Evolutionary conservation across 2,113 vertebrate genomes (phyloP).

Genomic region (Mionectes macconnelli): DNA sequence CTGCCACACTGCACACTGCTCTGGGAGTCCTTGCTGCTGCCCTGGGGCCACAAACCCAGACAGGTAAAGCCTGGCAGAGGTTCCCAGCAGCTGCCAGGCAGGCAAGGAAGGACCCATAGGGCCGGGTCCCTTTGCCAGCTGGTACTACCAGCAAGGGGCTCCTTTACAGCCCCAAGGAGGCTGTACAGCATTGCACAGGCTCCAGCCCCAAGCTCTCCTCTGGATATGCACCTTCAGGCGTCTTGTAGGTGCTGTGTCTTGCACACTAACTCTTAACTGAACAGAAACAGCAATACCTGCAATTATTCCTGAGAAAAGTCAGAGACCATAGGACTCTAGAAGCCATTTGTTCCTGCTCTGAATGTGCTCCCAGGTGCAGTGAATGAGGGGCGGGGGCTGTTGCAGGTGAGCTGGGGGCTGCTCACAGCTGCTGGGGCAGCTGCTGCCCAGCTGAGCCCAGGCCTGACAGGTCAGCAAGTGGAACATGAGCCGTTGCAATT

Average conservation of each 20-base stretch:
- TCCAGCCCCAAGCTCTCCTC: not conserved
- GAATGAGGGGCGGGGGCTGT: not conserved
- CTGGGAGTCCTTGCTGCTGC: rapidly evolving
- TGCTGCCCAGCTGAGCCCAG: not conserved
- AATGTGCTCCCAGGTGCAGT: not conserved
- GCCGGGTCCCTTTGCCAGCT: not conserved
- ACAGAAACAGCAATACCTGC: not conserved
- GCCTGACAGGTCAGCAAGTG: rapidly evolving
- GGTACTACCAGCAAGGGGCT: not conserved
- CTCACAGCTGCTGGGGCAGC: not conserved
- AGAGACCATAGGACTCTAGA: not conserved
- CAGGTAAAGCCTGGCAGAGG: rapidly evolving
- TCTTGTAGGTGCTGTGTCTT: not conserved
- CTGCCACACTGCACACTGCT: rapidly evolving
- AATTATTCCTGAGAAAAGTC: not conserved
- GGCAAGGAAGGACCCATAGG: rapidly evolving
- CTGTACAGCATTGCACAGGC: rapidly evolving
- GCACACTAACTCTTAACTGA: not conserved
- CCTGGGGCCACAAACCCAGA: rapidly evolving
- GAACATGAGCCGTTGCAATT: not conserved
- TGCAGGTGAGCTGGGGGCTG: not conserved
- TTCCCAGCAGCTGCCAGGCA: not conserved
- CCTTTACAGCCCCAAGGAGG: not conserved
- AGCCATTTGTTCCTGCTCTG: not conserved
- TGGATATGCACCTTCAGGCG: not conserved